Base-by-base conservation (phyloP, 1,140 invertebrate species). In the Zaprionus kolodkinae region DNA sequence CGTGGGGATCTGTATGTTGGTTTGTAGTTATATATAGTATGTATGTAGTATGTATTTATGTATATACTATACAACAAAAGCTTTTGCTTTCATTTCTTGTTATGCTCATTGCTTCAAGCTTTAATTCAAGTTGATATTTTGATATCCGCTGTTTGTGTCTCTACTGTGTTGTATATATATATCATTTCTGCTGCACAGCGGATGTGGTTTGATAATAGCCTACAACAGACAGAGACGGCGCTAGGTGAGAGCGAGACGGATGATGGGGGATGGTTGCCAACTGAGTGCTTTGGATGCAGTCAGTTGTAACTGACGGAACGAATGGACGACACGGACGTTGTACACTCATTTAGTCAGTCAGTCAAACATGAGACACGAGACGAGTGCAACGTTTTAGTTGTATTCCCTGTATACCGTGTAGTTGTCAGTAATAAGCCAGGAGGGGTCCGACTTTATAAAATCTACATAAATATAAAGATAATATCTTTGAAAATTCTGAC, bases 201-300 rank as follows among this genome's bases (percentile, higher is more conserved):
- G 85, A 87, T 87, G 84, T 87, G 84, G 84, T 87, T 89, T 87
- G 85, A 87, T 87, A 88, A 87, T 87, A 79, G 65, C 15, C 67
- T 60, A 30, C 60, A 60, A 6, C 54, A 33, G 52, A 56, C 45
- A 74, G 65, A 72, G 73, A 57, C 35, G 38, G 57, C 35, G 55
- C 36, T 36, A 48, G 10, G 36, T 35, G 40, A 43, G 48, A 30
- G 36, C 60, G 40, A 76, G 38, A 38, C 40, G 5, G 59, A 21
- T 50, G 1, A n/a, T 0, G 1, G 6, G 38, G 5, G 59, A 17
- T 40, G 15, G 70, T 62, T 62, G 45, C 52, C 43, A 54, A 71
- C 63, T 63, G 75, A 71, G 57, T 74, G 83, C 66, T 73, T 76
- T 73, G 72, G 70, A 87, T 87, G 84, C 84, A 87, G 69, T 87